Conservation (phyloP, 1,140 invertebrate genomes). For the Solenopsis fugax region DNA sequence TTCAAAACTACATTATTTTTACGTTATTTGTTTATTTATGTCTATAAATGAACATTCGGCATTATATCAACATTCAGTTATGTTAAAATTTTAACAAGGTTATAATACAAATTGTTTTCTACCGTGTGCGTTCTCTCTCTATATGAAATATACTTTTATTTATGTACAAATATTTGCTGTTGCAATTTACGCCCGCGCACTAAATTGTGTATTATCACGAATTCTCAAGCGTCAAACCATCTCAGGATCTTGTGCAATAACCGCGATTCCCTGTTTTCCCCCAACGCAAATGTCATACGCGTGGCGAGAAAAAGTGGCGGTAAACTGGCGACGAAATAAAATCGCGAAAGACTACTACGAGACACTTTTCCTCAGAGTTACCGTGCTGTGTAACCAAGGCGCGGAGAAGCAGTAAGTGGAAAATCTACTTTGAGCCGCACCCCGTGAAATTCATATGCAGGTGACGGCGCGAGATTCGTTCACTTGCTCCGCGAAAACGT, state of each 20-base stretch:
- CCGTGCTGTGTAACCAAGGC: slow-evolving; percentile 7
- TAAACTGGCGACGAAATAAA: slow-evolving; percentile 36
- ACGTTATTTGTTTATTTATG: no score
- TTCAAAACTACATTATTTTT: no score
- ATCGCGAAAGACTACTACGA: slow-evolving; percentile 2
- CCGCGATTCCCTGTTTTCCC: not conserved
- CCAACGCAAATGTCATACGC: not conserved
- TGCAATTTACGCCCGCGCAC: not conserved
- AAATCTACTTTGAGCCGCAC: slow-evolving; percentile 50
- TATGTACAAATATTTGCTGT: not conserved
- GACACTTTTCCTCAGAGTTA: slow-evolving; percentile 27
- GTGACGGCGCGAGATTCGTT: slow-evolving; percentile 49
- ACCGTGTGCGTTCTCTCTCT: not conserved
- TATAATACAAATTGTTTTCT: no score
- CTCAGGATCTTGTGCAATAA: not conserved
- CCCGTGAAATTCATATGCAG: slow-evolving; percentile 60
- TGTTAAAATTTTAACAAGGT: no score
- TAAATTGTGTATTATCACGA: not conserved
- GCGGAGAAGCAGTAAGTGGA: slow-evolving; percentile 42
- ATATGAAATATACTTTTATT: slow-evolving; percentile 9
- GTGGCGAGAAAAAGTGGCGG: not conserved
- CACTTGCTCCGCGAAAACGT: not conserved
- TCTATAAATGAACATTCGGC: no score
- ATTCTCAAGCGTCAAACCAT: slow-evolving; percentile 25
- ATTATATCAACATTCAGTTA: no score